phyloP scores from a whole-genome alignment of 2,113 vertebrate species.

The Smithornis capensis region DNA sequence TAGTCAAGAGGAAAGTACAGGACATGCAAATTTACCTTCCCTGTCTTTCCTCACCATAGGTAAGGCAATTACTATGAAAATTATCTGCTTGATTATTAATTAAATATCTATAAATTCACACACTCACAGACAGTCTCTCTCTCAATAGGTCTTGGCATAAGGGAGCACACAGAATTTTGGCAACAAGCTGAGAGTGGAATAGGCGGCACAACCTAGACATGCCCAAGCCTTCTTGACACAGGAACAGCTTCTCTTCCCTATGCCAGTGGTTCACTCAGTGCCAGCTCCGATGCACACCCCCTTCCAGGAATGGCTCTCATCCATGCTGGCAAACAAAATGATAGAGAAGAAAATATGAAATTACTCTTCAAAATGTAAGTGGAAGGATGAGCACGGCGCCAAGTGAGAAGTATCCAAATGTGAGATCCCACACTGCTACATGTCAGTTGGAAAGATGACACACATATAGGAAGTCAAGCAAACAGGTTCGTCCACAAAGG shows the following conservation, averaged over 20 bases:
- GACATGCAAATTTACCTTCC: neutral
- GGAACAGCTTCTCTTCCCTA: conserved; percentile 76
- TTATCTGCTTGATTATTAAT: conserved; percentile 56
- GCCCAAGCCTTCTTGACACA: conserved; percentile 75
- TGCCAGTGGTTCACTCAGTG: conserved; percentile 71
- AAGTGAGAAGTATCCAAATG: conserved; percentile 77
- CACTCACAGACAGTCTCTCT: conserved; percentile 50
- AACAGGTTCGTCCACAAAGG: conserved; percentile 43
- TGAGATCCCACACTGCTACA: conserved; percentile 76
- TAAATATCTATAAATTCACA: conserved; percentile 65
- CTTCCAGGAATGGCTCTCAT: conserved; percentile 81
- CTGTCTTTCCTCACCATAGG: neutral
- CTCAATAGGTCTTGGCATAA: conserved; percentile 65
- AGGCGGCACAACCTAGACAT: conserved; percentile 63
- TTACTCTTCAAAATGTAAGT: conserved; percentile 82
- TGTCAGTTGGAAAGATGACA: conserved; percentile 74
- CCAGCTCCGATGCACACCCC: conserved; percentile 76
- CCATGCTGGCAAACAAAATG: conserved; percentile 82
- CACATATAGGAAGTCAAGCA: conserved; percentile 47
- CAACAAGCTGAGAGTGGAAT: conserved; percentile 48
- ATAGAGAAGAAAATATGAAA: conserved; percentile 83
- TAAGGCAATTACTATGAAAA: conserved; percentile 13
- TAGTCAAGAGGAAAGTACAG: neutral
- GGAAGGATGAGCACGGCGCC: conserved; percentile 73
- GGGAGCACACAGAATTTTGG: conserved; percentile 65